Evolutionary conservation across 2,888 invertebrate genomes (phyloP), one percentile per base, ranked within the genome.

Genomic region (Pristionchus fissidentatus): DNA sequence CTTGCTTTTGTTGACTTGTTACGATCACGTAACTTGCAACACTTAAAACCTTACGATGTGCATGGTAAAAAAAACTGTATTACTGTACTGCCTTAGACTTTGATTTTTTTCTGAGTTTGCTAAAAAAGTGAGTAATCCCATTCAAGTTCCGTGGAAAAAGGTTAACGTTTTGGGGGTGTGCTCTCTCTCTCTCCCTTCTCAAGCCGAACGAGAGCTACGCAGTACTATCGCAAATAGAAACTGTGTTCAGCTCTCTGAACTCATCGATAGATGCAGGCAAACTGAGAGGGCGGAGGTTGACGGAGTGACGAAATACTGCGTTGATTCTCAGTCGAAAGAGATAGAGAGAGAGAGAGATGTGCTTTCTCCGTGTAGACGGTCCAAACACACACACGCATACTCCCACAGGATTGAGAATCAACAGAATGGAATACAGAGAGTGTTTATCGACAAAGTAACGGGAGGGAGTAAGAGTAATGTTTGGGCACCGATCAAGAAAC

Each of bases 211-310:
- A n/a, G n/a, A n/a, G n/a, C 66, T 22, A 66, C 41, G 66, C 66
- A 66, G 66, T 66, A 66, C 66, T 66, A 38, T 66, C 66, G 66
- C 66, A 66, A 66, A 66, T 66, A 66, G 66, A 66, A 66, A 66
- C 66, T 66, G 38, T 38, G 66, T 66, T 66, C 66, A 22, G 66
- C 38, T 38, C n/a, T n/a, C 66, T 66, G 66, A 66, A 66, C 66
- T 66, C 66, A 66, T 66, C 38, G 66, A 66, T 15, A 22, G 66
- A 66, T 19, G 19, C 38, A 66, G 38, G 66, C n/a, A 66, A 66
- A 66, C 41, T n/a, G 66, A 66, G 66, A 66, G 66, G 41, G 57
- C 26, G 62, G 10, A 32, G 62, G 35, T 13, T 10, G 3, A 3
- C 3, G 26, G 62, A 32, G n/a, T 66, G 66, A 66, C 41, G 66